phyloP scores from a whole-genome alignment of 2,797 vertebrate genomes.

The Sebastiscus albofasciatus region DNA sequence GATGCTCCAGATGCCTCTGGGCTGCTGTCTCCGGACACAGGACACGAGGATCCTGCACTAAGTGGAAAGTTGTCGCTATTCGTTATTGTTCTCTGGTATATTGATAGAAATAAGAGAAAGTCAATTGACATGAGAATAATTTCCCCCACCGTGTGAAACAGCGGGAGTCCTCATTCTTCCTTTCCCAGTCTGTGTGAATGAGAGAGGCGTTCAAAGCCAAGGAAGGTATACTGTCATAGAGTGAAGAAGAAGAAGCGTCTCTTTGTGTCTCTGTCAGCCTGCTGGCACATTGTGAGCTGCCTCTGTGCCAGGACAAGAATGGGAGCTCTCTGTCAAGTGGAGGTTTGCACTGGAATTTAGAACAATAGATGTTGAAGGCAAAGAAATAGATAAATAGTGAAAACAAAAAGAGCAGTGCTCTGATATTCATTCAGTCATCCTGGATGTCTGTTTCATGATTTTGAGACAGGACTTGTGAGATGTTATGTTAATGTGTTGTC shows the following conservation, averaged over 20 bases:
- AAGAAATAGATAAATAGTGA: neutral
- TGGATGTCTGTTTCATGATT: neutral
- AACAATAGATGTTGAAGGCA: conserved; percentile 1
- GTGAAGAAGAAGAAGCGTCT: conserved; percentile 41
- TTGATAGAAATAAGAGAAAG: neutral
- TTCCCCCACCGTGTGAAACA: neutral
- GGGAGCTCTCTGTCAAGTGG: conserved; percentile 17
- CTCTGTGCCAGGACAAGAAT: conserved; percentile 2
- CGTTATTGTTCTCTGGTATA: neutral
- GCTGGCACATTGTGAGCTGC: conserved; percentile 5
- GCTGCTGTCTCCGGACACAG: neutral
- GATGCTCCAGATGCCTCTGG: neutral
- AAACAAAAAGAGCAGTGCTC: neutral
- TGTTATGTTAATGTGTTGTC: neutral
- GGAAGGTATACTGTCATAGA: neutral
- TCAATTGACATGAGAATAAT: neutral
- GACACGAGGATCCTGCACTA: neutral
- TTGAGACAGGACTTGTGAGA: neutral
- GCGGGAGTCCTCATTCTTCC: conserved; percentile 10
- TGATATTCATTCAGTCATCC: neutral
- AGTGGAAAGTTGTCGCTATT: conserved; percentile 47
- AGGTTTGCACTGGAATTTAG: neutral
- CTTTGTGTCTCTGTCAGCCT: conserved; percentile 40
- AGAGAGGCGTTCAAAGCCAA: conserved; percentile 31
- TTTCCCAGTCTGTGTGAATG: conserved; percentile 29